These are phyloP conservation scores for Siniperca undulata DNA, from an alignment of 2,797 vertebrate genomes.

Conservation along the genomic window DNA sequence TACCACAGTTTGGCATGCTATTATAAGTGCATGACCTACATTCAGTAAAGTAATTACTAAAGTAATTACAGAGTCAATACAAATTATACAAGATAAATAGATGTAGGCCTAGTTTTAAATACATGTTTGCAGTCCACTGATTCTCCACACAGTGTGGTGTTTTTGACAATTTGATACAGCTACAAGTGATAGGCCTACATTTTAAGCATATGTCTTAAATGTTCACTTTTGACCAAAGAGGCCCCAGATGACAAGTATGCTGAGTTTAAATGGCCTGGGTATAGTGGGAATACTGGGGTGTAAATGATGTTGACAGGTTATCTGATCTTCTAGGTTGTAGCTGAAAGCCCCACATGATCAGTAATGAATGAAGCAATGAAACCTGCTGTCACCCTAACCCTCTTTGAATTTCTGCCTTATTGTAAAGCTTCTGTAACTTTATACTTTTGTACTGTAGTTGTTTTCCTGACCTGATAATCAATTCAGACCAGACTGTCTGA, in stretches of 20 bases:
- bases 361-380: slow-evolving; percentile 48
- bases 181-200: background rate
- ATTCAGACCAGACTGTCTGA: background rate
- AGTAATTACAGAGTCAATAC: slow-evolving; percentile 14
- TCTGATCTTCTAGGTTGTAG: slow-evolving; percentile 30
- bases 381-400: slow-evolving; percentile 34
- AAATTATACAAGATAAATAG: background rate
- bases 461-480: slow-evolving; percentile 33
- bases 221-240: background rate
- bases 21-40: background rate
- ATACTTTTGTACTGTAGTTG: slow-evolving; percentile 13
- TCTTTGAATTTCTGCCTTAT: slow-evolving; percentile 30
- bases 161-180: background rate
- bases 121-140: background rate
- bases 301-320: slow-evolving; percentile 20
- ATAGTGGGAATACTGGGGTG: background rate
- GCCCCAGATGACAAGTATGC: no score
- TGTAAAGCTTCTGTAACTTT: slow-evolving; percentile 41
- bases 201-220: background rate
- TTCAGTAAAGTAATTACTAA: background rate
- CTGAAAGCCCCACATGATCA: slow-evolving; percentile 39
- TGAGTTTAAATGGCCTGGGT: background rate
- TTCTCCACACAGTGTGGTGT: background rate
- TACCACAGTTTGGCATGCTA: background rate
- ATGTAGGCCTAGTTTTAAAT: background rate